Evolutionary conservation across 2,888 invertebrate genomes (phyloP).

Genomic region (Himalopsyche japonica): DNA sequence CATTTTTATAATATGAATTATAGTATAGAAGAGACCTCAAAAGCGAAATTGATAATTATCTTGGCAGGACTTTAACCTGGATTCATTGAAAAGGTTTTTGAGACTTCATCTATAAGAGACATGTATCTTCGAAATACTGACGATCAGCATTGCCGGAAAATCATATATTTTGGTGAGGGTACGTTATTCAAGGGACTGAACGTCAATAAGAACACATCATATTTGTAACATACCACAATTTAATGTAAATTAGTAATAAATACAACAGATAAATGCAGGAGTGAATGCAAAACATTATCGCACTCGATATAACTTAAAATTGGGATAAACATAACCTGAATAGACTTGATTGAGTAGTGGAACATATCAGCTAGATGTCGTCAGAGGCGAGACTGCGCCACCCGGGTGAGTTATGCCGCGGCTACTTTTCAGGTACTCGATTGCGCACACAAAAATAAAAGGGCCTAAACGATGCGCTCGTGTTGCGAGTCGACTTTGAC

Average conservation of each 20-base stretch:
- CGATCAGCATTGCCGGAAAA: no score
- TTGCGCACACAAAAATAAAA: neutral
- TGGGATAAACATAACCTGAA: conserved; percentile 54
- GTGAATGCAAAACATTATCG: conserved; percentile 63
- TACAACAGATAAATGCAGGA: conserved; percentile 70
- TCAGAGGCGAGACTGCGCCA: neutral
- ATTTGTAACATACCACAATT: conserved; percentile 69
- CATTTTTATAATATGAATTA: no score
- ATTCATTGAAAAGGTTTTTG: no score
- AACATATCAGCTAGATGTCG: conserved; percentile 40
- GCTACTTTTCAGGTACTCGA: neutral
- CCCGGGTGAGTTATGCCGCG: neutral
- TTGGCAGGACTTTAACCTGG: no score
- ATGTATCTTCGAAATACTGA: no score
- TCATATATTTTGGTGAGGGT: neutral
- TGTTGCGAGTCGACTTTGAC: neutral
- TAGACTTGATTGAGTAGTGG: conserved; percentile 52
- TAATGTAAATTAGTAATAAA: conserved; percentile 74
- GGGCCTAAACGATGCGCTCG: neutral
- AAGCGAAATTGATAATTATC: no score
- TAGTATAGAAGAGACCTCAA: no score
- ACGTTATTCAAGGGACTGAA: neutral
- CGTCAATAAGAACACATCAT: conserved; percentile 41
- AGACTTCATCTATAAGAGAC: no score
- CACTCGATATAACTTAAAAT: conserved; percentile 53